These are phyloP conservation scores for Andrena cerasifolii DNA, from an alignment of 1,140 invertebrate genomes.

Conservation along the genomic window DNA sequence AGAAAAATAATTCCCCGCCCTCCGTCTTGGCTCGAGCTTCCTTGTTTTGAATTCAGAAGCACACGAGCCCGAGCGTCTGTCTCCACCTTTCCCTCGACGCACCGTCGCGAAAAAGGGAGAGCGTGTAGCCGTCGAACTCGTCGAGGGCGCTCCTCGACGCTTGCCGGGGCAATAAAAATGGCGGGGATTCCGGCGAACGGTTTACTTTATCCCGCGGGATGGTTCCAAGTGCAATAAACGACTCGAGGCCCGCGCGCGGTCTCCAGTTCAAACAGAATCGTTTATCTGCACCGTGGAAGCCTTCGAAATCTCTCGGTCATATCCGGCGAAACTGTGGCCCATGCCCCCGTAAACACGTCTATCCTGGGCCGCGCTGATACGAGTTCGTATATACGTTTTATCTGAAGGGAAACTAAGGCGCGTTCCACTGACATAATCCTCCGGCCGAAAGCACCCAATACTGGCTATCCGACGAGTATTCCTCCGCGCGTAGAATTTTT, in stretches of 20 bases:
- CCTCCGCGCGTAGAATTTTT: too few species aligned
- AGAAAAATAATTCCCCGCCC: constrained; percentile 21
- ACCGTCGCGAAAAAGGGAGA: not conserved
- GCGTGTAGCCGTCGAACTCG: not conserved
- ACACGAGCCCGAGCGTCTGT: not conserved
- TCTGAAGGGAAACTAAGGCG: not conserved
- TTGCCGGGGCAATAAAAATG: constrained; percentile 51
- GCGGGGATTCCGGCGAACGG: constrained; percentile 17
- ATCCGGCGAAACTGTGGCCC: not conserved
- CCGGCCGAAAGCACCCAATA: not conserved
- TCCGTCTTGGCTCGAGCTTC: too few species aligned
- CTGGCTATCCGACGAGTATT: too few species aligned
- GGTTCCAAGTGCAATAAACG: constrained; percentile 53
- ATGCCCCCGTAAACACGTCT: not conserved
- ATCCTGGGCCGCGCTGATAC: not conserved
- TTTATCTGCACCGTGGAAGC: not conserved
- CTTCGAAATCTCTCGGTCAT: constrained; percentile 16
- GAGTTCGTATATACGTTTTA: not conserved
- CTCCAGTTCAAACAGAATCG: constrained; percentile 30
- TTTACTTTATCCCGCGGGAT: constrained; percentile 51
- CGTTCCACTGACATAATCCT: not conserved
- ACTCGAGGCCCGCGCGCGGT: constrained; percentile 1
- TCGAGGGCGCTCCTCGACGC: constrained; percentile 20
- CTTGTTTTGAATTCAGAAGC: not conserved
- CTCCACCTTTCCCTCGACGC: too few species aligned